Base-by-base conservation (phyloP, 2,113 vertebrate genomes). In the Todiramphus saurophagus region DNA sequence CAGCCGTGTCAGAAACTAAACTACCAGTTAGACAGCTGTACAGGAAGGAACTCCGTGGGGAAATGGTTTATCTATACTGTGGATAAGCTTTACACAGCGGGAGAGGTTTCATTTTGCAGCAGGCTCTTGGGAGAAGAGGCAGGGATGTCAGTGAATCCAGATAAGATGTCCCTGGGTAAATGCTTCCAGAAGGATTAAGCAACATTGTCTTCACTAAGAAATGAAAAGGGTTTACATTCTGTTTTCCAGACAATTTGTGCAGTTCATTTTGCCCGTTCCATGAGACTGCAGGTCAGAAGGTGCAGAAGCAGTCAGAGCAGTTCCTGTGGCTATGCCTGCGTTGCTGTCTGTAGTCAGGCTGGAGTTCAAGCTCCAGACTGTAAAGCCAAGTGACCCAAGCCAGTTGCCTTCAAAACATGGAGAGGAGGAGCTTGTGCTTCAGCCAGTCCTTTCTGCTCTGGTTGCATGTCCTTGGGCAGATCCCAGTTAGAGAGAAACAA, bases 171-270 rank as follows among this genome's bases (percentile, higher is more conserved):
- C 35, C 73, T 82, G 66, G 15, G 66, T 89, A 76, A 93, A 80
- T 13, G n/a, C 41, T 87, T 96, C 83, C 74, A 39, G 81, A 51
- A 91, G 77, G n/a, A 79, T 85, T 94, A 90, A 89, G 91, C 70
- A 66, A 30, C 44, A 3, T 51, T 83, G 74, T 92, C 91, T 87
- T 87, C 3, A 1, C 50, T 79, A 46, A 48, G 78, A 89, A 87
- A 89, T 39, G 13, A 30, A 53, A 89, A 91, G 14, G 24, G 59
- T 41, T 84, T 96, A 23, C 3, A 3, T 76, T 78, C 28, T n/a
- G 30, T 16, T 33, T 53, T 89, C 27, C 50, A 82, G 83, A 41
- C 81, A 78, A 5, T 83, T 92, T 92, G 31, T 3, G 2, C 60
- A 68, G 43, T 24, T 94, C 84, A 16, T 84, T 73, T 89, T 53